phyloP scores from a whole-genome alignment of 2,113 vertebrate species.

The Anthoscopus minutus region DNA sequence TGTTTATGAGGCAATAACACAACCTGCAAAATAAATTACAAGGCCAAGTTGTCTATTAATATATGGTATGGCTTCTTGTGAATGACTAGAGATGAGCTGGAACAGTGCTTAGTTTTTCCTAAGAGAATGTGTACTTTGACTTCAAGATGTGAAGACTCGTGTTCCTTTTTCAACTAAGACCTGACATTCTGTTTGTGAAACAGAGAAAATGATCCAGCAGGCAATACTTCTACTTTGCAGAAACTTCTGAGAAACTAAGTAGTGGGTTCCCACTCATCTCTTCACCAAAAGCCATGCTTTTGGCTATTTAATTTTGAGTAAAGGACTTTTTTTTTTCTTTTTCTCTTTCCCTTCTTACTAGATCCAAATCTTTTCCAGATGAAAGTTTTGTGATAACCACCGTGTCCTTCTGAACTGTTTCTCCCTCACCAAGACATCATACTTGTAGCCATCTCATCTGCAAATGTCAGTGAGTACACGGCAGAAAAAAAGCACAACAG shows the following conservation, averaged over 20 bases:
- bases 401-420: not conserved
- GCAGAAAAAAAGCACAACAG: not conserved
- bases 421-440: not conserved
- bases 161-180: not conserved
- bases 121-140: not conserved
- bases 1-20: conserved; percentile 22
- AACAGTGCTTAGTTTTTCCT: not conserved
- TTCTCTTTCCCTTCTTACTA: not conserved
- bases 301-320: not conserved
- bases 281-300: not conserved
- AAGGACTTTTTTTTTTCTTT: not conserved
- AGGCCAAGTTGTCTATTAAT: not conserved
- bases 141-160: not conserved
- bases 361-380: not conserved
- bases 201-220: not conserved
- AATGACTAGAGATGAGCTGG: not conserved
- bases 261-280: not conserved
- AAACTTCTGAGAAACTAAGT: not conserved
- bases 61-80: not conserved
- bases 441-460: not conserved
- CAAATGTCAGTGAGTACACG: not conserved
- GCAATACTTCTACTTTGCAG: not conserved
- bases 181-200: not conserved
- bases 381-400: not conserved
- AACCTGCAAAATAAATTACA: conserved; percentile 22